A percentile compares a stretch with the other conserved stretches of the same genome.
phyloP scores from a whole-genome alignment of 37 sponge, comb jelly and placozoan genomes.

The Aplysina aerophoba region DNA sequence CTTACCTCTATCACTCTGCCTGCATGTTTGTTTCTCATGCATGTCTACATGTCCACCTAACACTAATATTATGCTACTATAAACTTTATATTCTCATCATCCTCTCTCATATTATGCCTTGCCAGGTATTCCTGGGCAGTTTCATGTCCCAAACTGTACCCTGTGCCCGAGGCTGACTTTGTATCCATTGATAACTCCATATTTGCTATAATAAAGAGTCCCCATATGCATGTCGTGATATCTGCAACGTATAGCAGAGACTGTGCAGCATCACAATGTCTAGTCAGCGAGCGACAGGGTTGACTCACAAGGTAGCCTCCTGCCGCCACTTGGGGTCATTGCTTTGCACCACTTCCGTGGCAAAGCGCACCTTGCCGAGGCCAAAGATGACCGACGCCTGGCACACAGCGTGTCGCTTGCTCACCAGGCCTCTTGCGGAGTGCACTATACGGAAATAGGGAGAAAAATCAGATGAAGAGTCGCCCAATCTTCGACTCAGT shows the following conservation, averaged over 20 bases:
- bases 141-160: no score
- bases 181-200: no score
- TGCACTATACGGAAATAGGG: not conserved
- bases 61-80: no score
- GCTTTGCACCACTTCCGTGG: conserved; percentile 67
- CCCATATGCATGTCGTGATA: no score
- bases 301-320: conserved; percentile 77
- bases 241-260: not conserved
- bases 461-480: not conserved
- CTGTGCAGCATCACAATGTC: not conserved
- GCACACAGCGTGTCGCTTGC: conserved; percentile 28
- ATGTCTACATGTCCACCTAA: no score
- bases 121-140: no score
- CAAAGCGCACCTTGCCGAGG: conserved; percentile 70
- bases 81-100: no score
- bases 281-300: not conserved
- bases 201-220: not conserved
- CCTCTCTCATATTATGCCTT: no score
- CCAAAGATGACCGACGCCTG: conserved; percentile 88
- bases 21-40: no score
- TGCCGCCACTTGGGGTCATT: conserved; percentile 81
- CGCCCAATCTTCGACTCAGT: not conserved
- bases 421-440: conserved; percentile 6
- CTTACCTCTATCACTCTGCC: no score
- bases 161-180: no score